Base-by-base conservation (phyloP, 92 coral and sea anemone genomes). In the Palythoa grandiflora region DNA sequence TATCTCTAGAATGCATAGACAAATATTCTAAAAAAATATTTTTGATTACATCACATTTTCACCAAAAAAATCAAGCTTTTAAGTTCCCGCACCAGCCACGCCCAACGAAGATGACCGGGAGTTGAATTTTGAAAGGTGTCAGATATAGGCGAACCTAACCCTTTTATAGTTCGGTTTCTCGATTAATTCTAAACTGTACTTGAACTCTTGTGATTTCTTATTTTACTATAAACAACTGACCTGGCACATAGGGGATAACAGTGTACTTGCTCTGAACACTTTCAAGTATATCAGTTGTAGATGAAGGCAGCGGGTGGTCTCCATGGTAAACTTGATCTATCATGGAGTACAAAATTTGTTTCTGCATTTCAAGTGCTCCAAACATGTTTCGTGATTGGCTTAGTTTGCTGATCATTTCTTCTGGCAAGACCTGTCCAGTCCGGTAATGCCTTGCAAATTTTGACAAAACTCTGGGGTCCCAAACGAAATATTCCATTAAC, bases 281-380 rank as follows among this genome's bases (percentile, higher is more conserved):
- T 19, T 90, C 94, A 79, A 97, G 77, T 36, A 95, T 88, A 6
- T 91, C 94, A 73, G 98, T 95, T 20, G 98, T 97, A 2, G 98
- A 91, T 53, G 91, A 75, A 38, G 87, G 36, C 9, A 96, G 90
- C 7, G 99, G 98, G 83, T 95, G 97, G 52, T 87, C 53, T 1
- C 98, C 93, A 80, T 97, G 99, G 75, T 97, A 97, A 13, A 91
- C 75, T 84, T 97, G 99, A 87, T 97, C 99, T 40, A 95, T 91
- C 93, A 97, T 75, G 59, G 99, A 94, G 84, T 97, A 97, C 72
- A 97, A 89, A 38, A 95, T 96, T 74, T 97, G 99, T 48, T 95
- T 89, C 88, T 97, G 97, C 99, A 97, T 97, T 84, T 97, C 99
- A 65, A 97, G 48, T 1, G 99, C 98, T 50, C 97, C 96, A 92